Base-by-base conservation (phyloP, 2,797 vertebrate genomes). In the Poeciliopsis infans region DNA sequence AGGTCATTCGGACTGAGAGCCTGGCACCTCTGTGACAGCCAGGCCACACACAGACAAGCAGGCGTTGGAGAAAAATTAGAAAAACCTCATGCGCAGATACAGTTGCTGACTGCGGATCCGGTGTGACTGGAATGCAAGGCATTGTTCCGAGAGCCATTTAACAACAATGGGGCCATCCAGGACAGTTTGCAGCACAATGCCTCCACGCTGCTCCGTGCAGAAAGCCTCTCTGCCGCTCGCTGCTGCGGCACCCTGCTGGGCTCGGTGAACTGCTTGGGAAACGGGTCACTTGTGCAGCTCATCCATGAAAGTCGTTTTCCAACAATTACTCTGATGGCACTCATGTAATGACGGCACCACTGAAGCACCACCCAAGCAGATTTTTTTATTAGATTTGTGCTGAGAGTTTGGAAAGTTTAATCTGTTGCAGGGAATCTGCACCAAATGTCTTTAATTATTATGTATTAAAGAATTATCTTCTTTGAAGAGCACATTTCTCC, bases 161-260 rank as follows among this genome's bases (percentile, higher is more conserved):
- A 68, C 66, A 87, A 94, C 93, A 92, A 91, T 91, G 72, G 89
- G 72, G 78, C 1, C 74, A 88, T 87, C 79, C 83, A 47, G 85
- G 83, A 90, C 92, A 91, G 91, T 93, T 92, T 84, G 81, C 87
- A 86, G 59, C 79, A 93, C 89, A 93, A 93, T 90, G 91, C 85
- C 85, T 87, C 77, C 90, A 91, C 69, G 89, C 86, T 89, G 91
- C 78, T 90, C 88, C 74, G 72, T 81, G 88, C 89, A 79, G 72
- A 55, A 53, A 55, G 25, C 53, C 53, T 55, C 53, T n/a, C 25
- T 59, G 57, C 55, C 12, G n/a, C 76, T 80, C 23, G 80, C 74
- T 78, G 86, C 87, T 61, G 53, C 0, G 74, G 77, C 2, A 3
- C 75, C 88, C 85, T 43, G 82, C 90, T 72, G 87, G 72, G 90